Evolutionary conservation across 2,113 vertebrate genomes (phyloP).

Genomic region (Oceanodroma tethys): DNA sequence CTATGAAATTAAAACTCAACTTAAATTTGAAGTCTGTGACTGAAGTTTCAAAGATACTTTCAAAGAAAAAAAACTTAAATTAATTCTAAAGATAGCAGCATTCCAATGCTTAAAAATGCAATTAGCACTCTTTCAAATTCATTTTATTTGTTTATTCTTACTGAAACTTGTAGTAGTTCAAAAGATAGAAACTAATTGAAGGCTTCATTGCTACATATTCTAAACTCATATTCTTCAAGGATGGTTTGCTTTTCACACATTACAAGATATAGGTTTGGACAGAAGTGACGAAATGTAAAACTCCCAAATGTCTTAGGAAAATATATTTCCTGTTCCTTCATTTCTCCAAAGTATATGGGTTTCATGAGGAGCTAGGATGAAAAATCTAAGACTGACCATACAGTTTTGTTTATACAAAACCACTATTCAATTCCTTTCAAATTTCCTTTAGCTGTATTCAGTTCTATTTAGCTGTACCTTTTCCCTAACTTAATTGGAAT

Average conservation of each 20-base stretch:
- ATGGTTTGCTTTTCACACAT: not conserved
- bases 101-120: not conserved
- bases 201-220: not conserved
- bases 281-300: not conserved
- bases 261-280: not conserved
- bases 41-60: slow-evolving; percentile 33
- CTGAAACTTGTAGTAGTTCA: slow-evolving; percentile 17
- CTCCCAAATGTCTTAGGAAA: not conserved
- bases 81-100: slow-evolving; percentile 21
- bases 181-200: slow-evolving; percentile 11
- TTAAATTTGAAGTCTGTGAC: slow-evolving; percentile 14
- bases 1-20: slow-evolving; percentile 31
- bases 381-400: not conserved
- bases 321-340: not conserved
- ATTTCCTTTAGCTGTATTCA: not conserved
- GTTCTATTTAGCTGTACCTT: not conserved
- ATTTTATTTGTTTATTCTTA: slow-evolving; percentile 31
- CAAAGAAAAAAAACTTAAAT: slow-evolving; percentile 6
- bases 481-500: not conserved
- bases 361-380: not conserved
- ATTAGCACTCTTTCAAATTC: not conserved
- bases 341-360: not conserved
- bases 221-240: not conserved
- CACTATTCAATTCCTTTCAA: not conserved
- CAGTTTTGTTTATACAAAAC: not conserved